These are phyloP conservation scores for Gobiocypris rarus DNA, from an alignment of 2,113 vertebrate genomes.

Conservation along the genomic window DNA sequence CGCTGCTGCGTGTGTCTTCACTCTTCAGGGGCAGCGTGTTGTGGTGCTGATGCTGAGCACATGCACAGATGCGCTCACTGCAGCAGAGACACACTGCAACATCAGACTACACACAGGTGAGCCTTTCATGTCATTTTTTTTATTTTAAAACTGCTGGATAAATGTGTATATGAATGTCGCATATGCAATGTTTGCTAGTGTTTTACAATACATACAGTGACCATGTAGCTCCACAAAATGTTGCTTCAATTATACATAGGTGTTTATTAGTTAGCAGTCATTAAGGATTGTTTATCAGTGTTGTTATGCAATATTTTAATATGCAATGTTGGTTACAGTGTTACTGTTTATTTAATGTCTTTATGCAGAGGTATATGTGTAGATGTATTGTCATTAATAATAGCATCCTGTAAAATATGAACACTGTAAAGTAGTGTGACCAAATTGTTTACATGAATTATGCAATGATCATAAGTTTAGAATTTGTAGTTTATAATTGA, in stretches of 20 bases:
- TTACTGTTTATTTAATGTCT: neutral
- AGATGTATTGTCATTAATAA: neutral
- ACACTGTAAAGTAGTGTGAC: neutral
- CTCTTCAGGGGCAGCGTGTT: neutral
- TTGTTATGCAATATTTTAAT: neutral
- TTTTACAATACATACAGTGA: neutral
- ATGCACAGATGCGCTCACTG: neutral
- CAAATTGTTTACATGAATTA: neutral
- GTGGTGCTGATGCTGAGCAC: constrained; percentile 24
- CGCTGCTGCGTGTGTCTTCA: neutral
- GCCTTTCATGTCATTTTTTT: neutral
- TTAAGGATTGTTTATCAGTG: neutral
- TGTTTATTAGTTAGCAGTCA: neutral
- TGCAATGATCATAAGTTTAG: no score
- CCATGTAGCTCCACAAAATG: neutral
- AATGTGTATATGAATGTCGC: neutral
- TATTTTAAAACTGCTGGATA: neutral
- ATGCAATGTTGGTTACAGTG: neutral
- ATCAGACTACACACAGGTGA: neutral
- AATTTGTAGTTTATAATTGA: no score
- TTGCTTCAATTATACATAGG: neutral
- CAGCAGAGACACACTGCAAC: neutral
- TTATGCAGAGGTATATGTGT: neutral
- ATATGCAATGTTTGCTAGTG: neutral
- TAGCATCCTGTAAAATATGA: neutral